Evolutionary conservation across 2,888 invertebrate genomes (phyloP).

Genomic region (Ophioninae sp.): DNA sequence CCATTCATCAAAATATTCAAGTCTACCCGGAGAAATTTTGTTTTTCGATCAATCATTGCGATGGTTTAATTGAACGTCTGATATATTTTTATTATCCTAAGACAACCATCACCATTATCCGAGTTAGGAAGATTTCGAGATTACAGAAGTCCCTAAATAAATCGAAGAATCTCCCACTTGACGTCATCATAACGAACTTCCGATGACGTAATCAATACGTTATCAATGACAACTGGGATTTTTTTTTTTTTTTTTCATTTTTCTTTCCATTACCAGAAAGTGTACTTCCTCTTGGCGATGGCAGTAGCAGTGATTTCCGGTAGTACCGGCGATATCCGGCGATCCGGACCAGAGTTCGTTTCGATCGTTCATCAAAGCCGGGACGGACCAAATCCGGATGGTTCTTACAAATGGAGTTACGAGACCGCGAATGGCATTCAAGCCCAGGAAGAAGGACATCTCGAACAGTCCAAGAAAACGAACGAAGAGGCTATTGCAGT

Average conservation of each 20-base stretch:
- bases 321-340: slow-evolving; percentile 49
- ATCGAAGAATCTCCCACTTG: background rate
- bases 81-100: background rate
- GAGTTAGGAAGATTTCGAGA: background rate
- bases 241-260: background rate
- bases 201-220: too few relatives aligned
- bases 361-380: slow-evolving; percentile 74
- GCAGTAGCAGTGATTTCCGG: slow-evolving; percentile 17
- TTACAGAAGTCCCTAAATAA: background rate
- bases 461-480: slow-evolving; percentile 40
- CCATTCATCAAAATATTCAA: background rate
- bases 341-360: slow-evolving; percentile 68
- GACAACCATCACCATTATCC: background rate
- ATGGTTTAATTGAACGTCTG: background rate
- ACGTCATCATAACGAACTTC: background rate
- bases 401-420: slow-evolving; percentile 78
- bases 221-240: too few relatives aligned
- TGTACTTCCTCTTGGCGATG: slow-evolving; percentile 48
- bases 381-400: slow-evolving; percentile 78
- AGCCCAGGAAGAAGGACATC: slow-evolving; percentile 59
- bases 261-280: slow-evolving; percentile 25
- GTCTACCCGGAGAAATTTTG: background rate
- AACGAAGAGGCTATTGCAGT: slow-evolving; percentile 63
- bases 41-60: background rate
- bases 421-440: slow-evolving; percentile 79